These are phyloP conservation scores for Capra hircus DNA, from an alignment of 2,113 vertebrate species.

Conservation along the genomic window DNA sequence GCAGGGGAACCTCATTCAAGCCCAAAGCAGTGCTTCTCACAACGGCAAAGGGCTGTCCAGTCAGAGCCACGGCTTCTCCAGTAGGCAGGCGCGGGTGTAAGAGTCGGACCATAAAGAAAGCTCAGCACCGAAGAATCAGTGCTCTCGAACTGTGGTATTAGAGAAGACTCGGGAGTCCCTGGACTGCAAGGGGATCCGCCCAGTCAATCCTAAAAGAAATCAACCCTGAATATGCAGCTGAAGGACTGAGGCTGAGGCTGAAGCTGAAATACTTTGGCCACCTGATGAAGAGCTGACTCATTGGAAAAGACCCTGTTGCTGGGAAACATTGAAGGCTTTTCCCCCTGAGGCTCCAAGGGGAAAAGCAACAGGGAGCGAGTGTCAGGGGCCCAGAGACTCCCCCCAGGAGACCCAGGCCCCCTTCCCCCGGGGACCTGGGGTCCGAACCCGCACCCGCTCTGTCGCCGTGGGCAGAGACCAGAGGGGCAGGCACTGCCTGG, in stretches of 20 bases:
- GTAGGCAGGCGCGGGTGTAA: accelerated
- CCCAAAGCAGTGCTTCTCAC: too few species aligned
- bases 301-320: not conserved
- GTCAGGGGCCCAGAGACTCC: not conserved
- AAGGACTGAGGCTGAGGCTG: not conserved
- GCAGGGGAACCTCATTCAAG: too few species aligned
- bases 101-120: not conserved
- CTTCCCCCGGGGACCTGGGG: not conserved
- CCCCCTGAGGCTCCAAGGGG: not conserved
- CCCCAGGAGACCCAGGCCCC: not conserved
- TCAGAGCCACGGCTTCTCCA: not conserved
- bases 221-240: not conserved
- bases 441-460: not conserved
- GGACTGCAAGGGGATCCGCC: not conserved
- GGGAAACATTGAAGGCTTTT: not conserved
- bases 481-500: not conserved
- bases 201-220: not conserved
- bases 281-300: accelerated
- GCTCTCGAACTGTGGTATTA: not conserved
- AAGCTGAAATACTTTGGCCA: accelerated
- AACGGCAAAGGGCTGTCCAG: not conserved
- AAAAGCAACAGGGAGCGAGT: too few species aligned
- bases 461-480: accelerated
- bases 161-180: not conserved
- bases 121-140: not conserved